A percentile compares a stretch with the other conserved stretches of the same genome.
Conservation (phyloP, 2,797 vertebrate genomes). For the Lophius americanus region DNA sequence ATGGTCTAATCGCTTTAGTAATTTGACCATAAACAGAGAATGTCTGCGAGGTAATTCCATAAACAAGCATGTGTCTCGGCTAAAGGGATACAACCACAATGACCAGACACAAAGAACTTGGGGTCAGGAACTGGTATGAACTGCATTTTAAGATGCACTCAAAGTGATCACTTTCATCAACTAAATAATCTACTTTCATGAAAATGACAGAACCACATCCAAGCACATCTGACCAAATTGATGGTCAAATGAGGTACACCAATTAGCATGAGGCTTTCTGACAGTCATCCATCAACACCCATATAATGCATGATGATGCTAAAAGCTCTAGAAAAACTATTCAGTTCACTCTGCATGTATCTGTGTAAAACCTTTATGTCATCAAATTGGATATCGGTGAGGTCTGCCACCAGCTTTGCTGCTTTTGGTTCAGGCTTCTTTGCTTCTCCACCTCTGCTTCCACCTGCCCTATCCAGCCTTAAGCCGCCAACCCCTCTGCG, state of each 20-base stretch:
- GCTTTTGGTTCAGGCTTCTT: conserved; percentile 74
- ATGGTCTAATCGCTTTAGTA: background rate
- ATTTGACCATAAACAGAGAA: background rate
- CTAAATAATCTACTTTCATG: background rate
- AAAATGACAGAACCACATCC: background rate
- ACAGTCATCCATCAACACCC: too few species aligned
- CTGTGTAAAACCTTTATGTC: conserved; percentile 73
- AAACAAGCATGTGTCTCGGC: background rate
- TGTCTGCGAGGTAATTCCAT: background rate
- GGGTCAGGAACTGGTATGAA: background rate
- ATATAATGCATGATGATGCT: background rate
- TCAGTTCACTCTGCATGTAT: background rate
- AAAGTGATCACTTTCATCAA: too few species aligned
- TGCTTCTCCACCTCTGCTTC: conserved; percentile 39
- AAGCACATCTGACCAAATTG: background rate
- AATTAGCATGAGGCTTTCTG: too few species aligned
- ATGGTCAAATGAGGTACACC: background rate
- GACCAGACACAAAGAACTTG: background rate
- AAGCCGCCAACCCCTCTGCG: conserved; percentile 46
- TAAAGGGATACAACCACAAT: background rate
- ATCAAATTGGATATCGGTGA: conserved; percentile 78
- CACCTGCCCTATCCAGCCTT: conserved; percentile 55
- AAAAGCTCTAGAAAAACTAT: background rate
- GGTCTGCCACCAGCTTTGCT: conserved; percentile 77
- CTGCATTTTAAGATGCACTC: background rate